Evolutionary conservation across 1,140 invertebrate species (phyloP).

Genomic region (Drosophila cardini): DNA sequence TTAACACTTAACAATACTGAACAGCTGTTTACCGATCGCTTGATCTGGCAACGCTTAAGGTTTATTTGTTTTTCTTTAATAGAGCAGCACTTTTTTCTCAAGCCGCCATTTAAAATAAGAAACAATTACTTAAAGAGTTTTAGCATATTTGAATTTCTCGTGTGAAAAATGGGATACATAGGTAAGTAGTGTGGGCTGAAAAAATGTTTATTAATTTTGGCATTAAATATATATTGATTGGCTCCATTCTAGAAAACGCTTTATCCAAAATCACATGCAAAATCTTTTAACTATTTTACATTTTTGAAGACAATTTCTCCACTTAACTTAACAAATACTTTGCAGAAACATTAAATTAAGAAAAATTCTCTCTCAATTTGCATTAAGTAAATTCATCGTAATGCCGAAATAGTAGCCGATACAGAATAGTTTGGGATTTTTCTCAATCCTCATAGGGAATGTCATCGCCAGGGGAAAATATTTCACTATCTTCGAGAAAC

Average conservation of each 20-base stretch:
- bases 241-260: too few species aligned
- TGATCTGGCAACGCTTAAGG: slow-evolving; percentile 1
- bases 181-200: too few species aligned
- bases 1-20: slow-evolving; percentile 10
- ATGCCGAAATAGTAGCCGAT: background rate
- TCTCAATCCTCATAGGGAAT: slow-evolving; percentile 31
- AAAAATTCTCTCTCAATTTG: background rate
- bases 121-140: too few species aligned
- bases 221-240: too few species aligned
- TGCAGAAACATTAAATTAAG: background rate
- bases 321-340: background rate
- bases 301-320: background rate
- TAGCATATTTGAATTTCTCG: too few species aligned
- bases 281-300: background rate
- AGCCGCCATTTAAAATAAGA: background rate
- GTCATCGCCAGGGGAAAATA: slow-evolving; percentile 43
- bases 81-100: background rate
- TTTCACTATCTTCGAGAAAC: slow-evolving; percentile 44
- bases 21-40: background rate
- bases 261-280: background rate
- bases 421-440: background rate
- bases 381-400: background rate
- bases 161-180: too few species aligned
- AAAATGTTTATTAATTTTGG: too few species aligned
- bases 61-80: background rate